Percentiles rank a stretch among this genome's conserved stretches.
Conservation (phyloP, 2,113 vertebrate species). For the Stegostoma tigrinum region DNA sequence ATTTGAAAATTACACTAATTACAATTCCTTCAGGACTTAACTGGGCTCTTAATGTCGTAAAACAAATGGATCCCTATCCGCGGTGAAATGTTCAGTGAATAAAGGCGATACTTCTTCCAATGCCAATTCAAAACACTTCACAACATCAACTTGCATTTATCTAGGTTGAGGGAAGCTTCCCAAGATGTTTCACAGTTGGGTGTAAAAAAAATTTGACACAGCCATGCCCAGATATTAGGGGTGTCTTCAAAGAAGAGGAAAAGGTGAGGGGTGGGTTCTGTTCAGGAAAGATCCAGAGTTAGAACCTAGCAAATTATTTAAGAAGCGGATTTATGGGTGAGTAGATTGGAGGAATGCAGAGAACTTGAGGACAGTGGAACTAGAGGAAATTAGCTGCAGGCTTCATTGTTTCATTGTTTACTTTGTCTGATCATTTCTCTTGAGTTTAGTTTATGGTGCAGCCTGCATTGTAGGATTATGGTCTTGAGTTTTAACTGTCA, state of each 20-base stretch:
- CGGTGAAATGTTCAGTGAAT: background rate
- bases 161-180: background rate
- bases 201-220: background rate
- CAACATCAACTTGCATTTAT: background rate
- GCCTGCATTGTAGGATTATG: background rate
- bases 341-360: background rate
- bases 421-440: background rate
- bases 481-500: background rate
- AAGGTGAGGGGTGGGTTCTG: background rate
- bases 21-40: background rate
- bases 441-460: background rate
- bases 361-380: background rate
- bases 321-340: background rate
- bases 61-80: background rate
- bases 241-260: background rate
- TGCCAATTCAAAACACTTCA: background rate
- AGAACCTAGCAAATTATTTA: background rate
- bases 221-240: background rate
- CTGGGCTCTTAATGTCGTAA: background rate
- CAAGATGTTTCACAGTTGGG: background rate
- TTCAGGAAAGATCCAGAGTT: background rate
- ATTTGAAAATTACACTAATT: background rate
- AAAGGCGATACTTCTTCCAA: background rate
- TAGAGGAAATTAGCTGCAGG: background rate
- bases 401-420: background rate